Evolutionary conservation across 2,888 invertebrate genomes (phyloP).

Genomic region (Biston betularia): DNA sequence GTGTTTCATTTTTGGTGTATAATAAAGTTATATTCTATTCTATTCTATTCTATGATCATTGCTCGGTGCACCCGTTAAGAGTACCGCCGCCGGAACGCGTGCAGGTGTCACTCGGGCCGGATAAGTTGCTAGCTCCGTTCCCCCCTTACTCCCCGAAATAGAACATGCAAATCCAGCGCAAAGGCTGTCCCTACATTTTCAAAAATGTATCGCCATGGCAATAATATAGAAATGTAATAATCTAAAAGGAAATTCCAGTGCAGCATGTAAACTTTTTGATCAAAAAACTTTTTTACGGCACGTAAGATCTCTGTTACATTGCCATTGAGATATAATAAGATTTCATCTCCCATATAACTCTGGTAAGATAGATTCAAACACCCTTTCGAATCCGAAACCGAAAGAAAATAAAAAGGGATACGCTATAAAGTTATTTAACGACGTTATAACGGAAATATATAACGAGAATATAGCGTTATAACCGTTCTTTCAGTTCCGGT

Average conservation of each 20-base stretch:
- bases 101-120: too few species aligned
- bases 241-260: neutral
- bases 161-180: too few species aligned
- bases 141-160: too few species aligned
- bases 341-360: conserved; percentile 29
- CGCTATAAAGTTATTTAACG: conserved; percentile 44
- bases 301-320: conserved; percentile 7
- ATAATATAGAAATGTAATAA: too few species aligned
- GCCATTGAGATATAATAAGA: conserved; percentile 23
- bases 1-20: too few species aligned
- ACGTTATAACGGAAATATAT: conserved; percentile 42
- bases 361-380: conserved; percentile 30
- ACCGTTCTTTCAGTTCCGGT: conserved; percentile 30
- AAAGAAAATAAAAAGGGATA: conserved; percentile 38
- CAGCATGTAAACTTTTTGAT: conserved; percentile 16
- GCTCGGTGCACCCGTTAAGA: too few species aligned
- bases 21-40: too few species aligned
- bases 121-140: too few species aligned
- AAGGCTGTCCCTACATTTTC: too few species aligned
- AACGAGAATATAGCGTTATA: conserved; percentile 31
- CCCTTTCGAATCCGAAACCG: conserved; percentile 29
- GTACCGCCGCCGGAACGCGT: too few species aligned
- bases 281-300: conserved; percentile 14
- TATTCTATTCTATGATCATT: too few species aligned
- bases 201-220: neutral